phyloP scores from a whole-genome alignment of 2,888 invertebrate genomes.

The Rhodophaea formosa region DNA sequence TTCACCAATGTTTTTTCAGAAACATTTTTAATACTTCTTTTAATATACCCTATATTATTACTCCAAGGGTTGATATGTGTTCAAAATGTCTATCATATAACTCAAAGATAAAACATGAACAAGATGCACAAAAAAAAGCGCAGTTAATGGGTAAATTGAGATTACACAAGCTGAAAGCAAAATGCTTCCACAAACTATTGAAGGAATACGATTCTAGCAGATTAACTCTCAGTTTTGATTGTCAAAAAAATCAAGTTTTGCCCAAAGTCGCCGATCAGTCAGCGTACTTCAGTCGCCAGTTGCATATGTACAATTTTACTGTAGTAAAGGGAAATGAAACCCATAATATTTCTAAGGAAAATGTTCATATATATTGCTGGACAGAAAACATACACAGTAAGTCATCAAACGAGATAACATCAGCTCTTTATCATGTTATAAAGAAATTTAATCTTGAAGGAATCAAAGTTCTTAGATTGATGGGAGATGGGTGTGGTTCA shows the following conservation, averaged over 20 bases:
- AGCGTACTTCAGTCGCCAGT: background rate
- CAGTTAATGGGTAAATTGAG: too few species aligned
- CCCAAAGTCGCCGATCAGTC: too few species aligned
- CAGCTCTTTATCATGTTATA: background rate
- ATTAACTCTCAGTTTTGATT: too few species aligned
- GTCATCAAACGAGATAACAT: too few species aligned
- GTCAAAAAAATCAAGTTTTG: too few species aligned
- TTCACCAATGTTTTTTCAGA: conserved; percentile 21
- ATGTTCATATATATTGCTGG: background rate
- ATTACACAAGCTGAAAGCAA: too few species aligned
- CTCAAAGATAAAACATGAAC: too few species aligned
- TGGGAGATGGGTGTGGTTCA: conserved; percentile 21
- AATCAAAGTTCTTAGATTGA: conserved; percentile 12
- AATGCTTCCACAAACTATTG: background rate
- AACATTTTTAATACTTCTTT: background rate
- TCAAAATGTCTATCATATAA: too few species aligned
- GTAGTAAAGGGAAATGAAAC: background rate
- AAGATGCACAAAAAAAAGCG: too few species aligned
- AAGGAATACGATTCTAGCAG: conserved; percentile 13
- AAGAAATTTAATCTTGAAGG: background rate
- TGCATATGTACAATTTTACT: background rate
- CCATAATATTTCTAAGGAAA: background rate
- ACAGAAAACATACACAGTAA: too few species aligned
- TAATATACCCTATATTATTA: too few species aligned
- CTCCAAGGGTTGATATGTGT: too few species aligned